Percentiles rank a stretch among this genome's conserved stretches.
Evolutionary conservation across 2,888 invertebrate species (phyloP).

Genomic region (Platycnemis pennipes): DNA sequence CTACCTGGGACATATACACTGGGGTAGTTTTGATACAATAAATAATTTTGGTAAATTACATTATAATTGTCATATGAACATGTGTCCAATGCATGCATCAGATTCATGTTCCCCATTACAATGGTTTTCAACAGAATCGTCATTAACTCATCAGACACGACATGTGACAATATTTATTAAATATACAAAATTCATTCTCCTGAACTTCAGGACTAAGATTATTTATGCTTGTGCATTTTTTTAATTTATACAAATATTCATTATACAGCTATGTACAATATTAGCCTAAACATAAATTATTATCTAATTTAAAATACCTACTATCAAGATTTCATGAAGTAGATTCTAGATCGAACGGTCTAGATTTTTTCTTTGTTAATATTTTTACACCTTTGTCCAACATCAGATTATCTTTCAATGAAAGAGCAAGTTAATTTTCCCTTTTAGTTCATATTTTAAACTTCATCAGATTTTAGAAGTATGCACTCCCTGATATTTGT

Average conservation of each 20-base stretch:
- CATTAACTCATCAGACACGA: constrained; percentile 35
- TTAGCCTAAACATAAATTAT: not conserved
- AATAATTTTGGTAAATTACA: not conserved
- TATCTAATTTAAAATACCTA: too few species aligned
- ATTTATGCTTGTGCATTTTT: not conserved
- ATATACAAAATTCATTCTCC: not conserved
- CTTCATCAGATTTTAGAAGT: too few species aligned
- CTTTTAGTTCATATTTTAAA: too few species aligned
- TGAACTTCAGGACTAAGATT: not conserved
- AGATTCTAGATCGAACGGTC: not conserved
- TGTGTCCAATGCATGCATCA: constrained; percentile 41
- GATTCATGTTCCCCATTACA: constrained; percentile 24
- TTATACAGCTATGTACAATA: not conserved
- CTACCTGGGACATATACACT: too few species aligned
- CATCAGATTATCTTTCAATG: too few species aligned
- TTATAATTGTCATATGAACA: constrained; percentile 10
- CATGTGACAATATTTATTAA: not conserved
- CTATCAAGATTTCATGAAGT: not conserved
- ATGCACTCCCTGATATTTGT: too few species aligned
- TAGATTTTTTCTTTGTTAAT: too few species aligned
- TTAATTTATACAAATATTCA: not conserved
- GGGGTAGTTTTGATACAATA: too few species aligned
- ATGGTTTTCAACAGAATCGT: constrained; percentile 38
- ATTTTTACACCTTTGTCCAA: not conserved
- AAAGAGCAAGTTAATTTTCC: too few species aligned